Evolutionary conservation across 2,888 invertebrate species (phyloP), one percentile per base, ranked within the genome.

Genomic region (Lathronympha strigana): DNA sequence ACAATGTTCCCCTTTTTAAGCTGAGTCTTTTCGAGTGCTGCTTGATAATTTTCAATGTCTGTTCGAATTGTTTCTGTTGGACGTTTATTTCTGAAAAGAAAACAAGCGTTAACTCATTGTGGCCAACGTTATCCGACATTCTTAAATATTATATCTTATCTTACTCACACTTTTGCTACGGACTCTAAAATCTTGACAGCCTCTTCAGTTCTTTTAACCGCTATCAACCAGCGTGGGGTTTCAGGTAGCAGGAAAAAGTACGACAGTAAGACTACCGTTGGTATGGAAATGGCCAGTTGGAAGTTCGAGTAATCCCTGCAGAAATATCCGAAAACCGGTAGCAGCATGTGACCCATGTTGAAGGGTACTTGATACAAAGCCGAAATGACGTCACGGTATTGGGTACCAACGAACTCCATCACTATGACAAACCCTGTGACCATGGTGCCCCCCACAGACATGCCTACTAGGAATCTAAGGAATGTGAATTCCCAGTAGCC

Each of bases 371-470:
- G 95, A 77, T 95, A 95, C 0, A 95, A 75, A 13, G 95, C 94
- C 4, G 94, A 93, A 45, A 94, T 88, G 1, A 88, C 68, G 61
- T 93, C 93, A 67, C 94, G 86, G 73, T 92, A 92, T 71, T 92
- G 84, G 0, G 90, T 87, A 1, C 95, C 95, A 28, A 95, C 92
- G 51, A 94, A 92, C 78, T 95, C 95, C 95, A 95, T 95, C 2
- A 94, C 84, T 11, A 95, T 90, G 4, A 92, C 92, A 60, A 92
- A 92, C n/a, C 89, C 86, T 11, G 78, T 84, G 36, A 96, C 95
- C 96, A 97, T 97, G 0, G 95, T 95, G 15, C 97, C 97, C 51
- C 96, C 97, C 0, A 96, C 96, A 0, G 96, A 95, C 71, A 95
- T 84, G 2, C 96, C 96, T 8, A 94, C 93, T 9, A 96, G 76